Percentiles rank a stretch among this genome's conserved stretches.
These are phyloP conservation scores for Nymphalis io DNA, from an alignment of 1,140 invertebrate species.

Conservation along the genomic window DNA sequence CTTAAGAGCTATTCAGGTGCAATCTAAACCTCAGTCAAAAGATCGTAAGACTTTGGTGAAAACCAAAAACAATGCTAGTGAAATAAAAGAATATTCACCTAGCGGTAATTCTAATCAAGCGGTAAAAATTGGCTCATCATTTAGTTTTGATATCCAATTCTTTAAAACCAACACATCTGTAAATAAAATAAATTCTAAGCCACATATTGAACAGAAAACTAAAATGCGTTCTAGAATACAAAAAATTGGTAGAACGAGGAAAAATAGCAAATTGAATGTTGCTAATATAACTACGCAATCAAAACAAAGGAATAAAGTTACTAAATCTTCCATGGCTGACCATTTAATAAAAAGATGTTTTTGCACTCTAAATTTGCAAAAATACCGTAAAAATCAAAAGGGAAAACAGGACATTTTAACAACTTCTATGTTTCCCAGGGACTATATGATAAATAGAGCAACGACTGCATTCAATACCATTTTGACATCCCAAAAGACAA, in stretches of 20 bases:
- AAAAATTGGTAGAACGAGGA: conserved; percentile 25
- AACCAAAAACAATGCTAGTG: conserved; percentile 5
- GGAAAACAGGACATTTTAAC: background rate
- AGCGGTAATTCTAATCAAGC: conserved; percentile 30
- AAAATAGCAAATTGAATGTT: conserved; percentile 27
- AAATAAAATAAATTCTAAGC: background rate
- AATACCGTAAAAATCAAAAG: conserved; percentile 38
- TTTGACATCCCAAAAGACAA: background rate
- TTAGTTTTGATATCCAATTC: conserved; percentile 49
- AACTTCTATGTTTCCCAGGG: conserved; percentile 9
- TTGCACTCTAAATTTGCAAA: conserved; percentile 51
- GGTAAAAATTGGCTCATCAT: conserved; percentile 43
- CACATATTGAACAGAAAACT: background rate
- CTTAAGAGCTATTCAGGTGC: conserved; percentile 22
- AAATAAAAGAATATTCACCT: conserved; percentile 8
- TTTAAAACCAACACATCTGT: conserved; percentile 35
- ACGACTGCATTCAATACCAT: conserved; percentile 3
- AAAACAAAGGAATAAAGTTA: conserved; percentile 15
- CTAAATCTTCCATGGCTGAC: conserved; percentile 25
- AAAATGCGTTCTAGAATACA: conserved; percentile 8
- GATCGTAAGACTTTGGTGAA: conserved; percentile 25
- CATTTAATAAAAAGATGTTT: conserved; percentile 51
- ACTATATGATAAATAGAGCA: conserved; percentile 35
- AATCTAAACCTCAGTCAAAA: conserved; percentile 28
- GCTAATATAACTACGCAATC: conserved; percentile 28